Evolutionary conservation across 2,113 vertebrate species (phyloP), one percentile per base, ranked within the genome.

Genomic region (Sapayoa aenigma): DNA sequence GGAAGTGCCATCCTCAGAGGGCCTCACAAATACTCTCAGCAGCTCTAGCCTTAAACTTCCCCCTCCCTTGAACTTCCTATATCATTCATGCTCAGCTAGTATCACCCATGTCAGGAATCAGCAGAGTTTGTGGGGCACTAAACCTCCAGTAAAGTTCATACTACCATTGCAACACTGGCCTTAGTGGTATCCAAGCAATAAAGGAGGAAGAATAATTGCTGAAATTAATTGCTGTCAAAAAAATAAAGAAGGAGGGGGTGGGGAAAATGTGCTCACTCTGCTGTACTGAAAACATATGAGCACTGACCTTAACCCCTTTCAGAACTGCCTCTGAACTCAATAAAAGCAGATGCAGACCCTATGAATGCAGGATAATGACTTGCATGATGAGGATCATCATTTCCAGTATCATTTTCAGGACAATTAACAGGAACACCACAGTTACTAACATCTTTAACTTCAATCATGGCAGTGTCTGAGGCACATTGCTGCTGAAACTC

Each of bases 241-340:
- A 27, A 35, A 42, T 5, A 11, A 13, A 10, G 6, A 18, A n/a
- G 5, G 5, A 3, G 1, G 5, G 2, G 0, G 2, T 25, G 12
- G 6, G 20, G 33, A 42, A 73, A 87, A 76, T 16, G 6, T 69
- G 8, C 14, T 93, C 28, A 14, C 15, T 88, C 17, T 28, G 3
- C 30, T 76, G 27, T 35, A 33, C 25, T 62, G 31, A 50, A 85
- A 83, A 74, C 19, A 22, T 2, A 56, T 16, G 55, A 79, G 50
- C 59, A 58, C 28, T 60, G 85, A 76, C n/a, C 60, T 82, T 9
- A 74, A 69, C 11, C 25, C 27, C 28, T 68, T 65, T 79, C 69
- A 68, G 42, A 84, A 44, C 33, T 82, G 31, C 17, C 58, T 74
- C 37, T 80, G 72, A 90, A 42, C 18, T 42, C 50, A 67, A 9